Evolutionary conservation across 1,140 invertebrate genomes (phyloP), one percentile per base, ranked within the genome.

Genomic region (Caenorhabditis briggsae): DNA sequence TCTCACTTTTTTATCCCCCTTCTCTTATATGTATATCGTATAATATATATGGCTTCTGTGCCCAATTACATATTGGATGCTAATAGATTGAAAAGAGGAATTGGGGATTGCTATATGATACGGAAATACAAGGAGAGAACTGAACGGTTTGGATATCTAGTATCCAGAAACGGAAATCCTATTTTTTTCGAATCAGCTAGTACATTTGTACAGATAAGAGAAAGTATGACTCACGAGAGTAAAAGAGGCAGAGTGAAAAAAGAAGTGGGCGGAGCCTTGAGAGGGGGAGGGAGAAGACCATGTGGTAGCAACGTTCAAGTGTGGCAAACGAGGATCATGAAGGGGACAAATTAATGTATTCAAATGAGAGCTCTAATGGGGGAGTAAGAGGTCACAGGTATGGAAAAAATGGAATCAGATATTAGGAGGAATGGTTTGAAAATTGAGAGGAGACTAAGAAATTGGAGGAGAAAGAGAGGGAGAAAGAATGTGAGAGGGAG

Each of bases 231-330:
- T 61, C 23, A 61, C 20, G 23, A 61, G 11, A 78, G 46, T 78
- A 25, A 50, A 20, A 78, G 20, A 46, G 46, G 50, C 20, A 41
- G 41, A 11, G 20, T 20, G 18, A 23, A 46, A 23, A 14, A 12
- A n/a, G 50, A 53, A 50, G 46, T 78, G 46, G 70, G 70, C 70
- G 70, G 70, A 23, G 70, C n/a, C 23, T 78, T 5, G 50, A 18
- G 18, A 18, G 43, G 59, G 14, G 59, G 9, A 8, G 41, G 64
- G 18, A 11, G 20, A 25, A 53, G 70, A 78, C 70, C 70, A 78
- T 78, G 70, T 78, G 70, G 70, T 41, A 50, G 64, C 64, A 70
- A n/a, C 61, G 65, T 70, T 78, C 70, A 78, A 78, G 70, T 33
- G 33, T 78, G 70, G 70, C 43, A 78, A 78, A 78, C 53, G 25